Evolutionary conservation across 1,140 invertebrate species (phyloP), one percentile per base, ranked within the genome.

Genomic region (Drosophila nasuta): DNA sequence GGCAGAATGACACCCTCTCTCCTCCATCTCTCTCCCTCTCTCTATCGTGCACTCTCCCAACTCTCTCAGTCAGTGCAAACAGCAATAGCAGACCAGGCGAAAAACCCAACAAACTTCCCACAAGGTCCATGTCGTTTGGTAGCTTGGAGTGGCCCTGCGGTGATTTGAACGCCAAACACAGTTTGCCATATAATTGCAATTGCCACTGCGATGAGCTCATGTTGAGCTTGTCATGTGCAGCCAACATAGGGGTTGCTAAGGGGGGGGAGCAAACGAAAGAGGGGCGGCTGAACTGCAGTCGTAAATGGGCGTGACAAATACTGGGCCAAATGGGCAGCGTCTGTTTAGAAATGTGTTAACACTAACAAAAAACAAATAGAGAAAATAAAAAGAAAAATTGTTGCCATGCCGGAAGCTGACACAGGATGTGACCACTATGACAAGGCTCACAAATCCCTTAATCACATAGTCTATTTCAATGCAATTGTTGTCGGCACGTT

Each of bases 111-210:
- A 67, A 64, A 62, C 65, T 54, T 45, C 67, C 63, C 60, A 65
- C 64, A 59, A 59, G 66, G 49, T 41, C 45, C 58, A 43, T 52
- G 20, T 72, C 49, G 20, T 54, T 73, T 74, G 72, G 72, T 43
- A 35, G 65, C 72, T 71, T 64, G 48, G 67, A 77, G 75, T 74
- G 69, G 69, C 72, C 63, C 79, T 78, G 76, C 76, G 72, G 76
- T 81, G 76, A 78, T 81, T 81, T 75, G 68, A 63, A 75, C 76
- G 76, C 76, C 76, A 79, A 81, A 75, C 67, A 71, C 60, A 78
- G 71, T 79, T 81, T 75, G 70, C 78, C 41, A 80, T 78, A 77
- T 80, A 80, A 78, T 80, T 80, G 75, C 78, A 80, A 80, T 78
- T 70, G 77, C 77, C 64, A 79, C 63, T 79, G 62, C 66, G 70